Percentiles rank a stretch among this genome's conserved stretches.
phyloP scores from a whole-genome alignment of 2,113 vertebrate genomes.

The Misgurnus anguillicaudatus region DNA sequence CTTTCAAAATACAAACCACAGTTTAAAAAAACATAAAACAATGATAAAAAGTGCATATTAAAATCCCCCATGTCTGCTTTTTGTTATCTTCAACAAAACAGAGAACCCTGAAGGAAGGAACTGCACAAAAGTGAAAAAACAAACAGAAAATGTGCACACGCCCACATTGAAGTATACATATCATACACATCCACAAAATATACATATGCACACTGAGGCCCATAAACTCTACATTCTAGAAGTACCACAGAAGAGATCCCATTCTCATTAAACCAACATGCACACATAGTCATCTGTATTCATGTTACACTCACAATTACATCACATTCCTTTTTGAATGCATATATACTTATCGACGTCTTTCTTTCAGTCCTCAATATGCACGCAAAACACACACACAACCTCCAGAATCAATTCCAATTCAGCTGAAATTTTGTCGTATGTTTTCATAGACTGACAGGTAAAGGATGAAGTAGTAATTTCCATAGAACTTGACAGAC shows the following conservation, averaged over 20 bases:
- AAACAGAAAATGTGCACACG: constrained; percentile 63
- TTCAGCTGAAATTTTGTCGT: constrained; percentile 43
- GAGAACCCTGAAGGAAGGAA: constrained; percentile 59
- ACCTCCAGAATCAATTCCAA: constrained; percentile 53
- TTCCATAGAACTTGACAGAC: constrained; percentile 33
- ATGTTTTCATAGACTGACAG: constrained; percentile 37
- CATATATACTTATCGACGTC: constrained; percentile 15
- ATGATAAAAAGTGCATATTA: constrained; percentile 91
- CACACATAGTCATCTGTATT: constrained; percentile 46
- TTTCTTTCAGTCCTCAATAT: constrained; percentile 10
- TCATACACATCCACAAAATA: constrained; percentile 51
- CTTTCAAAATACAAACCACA: constrained; percentile 67
- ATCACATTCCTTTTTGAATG: constrained; percentile 39
- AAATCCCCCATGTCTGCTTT: constrained; percentile 82
- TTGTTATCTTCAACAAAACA: constrained; percentile 45
- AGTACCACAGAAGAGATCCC: constrained; percentile 38
- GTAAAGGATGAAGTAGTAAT: constrained; percentile 22
- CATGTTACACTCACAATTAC: constrained; percentile 44
- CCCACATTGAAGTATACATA: constrained; percentile 40
- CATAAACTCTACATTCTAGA: constrained; percentile 63
- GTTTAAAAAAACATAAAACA: constrained; percentile 57
- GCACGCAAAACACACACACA: constrained; percentile 48
- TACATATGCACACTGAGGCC: constrained; percentile 57
- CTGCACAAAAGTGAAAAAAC: constrained; percentile 66
- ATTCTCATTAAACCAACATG: constrained; percentile 51